These are phyloP conservation scores for Silurus meridionalis DNA, from an alignment of 2,113 vertebrate genomes.

Conservation along the genomic window DNA sequence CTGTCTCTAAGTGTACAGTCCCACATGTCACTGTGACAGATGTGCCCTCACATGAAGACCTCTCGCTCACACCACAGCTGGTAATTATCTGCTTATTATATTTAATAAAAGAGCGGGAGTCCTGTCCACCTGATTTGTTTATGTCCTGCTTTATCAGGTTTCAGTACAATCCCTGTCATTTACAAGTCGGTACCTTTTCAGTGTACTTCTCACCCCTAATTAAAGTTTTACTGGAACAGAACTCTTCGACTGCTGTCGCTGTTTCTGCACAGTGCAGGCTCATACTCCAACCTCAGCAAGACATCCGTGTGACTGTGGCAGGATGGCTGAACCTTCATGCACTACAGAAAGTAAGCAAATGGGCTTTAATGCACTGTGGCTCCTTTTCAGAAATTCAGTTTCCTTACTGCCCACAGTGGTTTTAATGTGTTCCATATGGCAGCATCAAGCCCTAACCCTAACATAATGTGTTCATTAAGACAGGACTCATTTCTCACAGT, in stretches of 20 bases:
- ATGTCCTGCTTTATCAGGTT: not conserved
- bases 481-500: too few relatives aligned
- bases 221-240: constrained; percentile 67
- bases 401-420: not conserved
- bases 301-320: constrained; percentile 70
- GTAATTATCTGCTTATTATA: constrained; percentile 61
- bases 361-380: not conserved
- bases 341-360: constrained; percentile 77
- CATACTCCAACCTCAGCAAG: constrained; percentile 69
- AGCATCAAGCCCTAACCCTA: not conserved
- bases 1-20: constrained; percentile 58
- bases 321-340: constrained; percentile 77
- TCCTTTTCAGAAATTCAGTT: not conserved
- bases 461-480: not conserved
- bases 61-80: constrained; percentile 76
- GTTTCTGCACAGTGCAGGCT: constrained; percentile 75
- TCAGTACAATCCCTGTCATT: too few relatives aligned
- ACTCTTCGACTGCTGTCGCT: constrained; percentile 77
- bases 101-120: not conserved
- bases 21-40: constrained; percentile 39
- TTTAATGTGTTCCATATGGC: not conserved
- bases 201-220: not conserved
- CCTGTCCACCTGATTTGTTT: not conserved
- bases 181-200: not conserved
- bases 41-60: constrained; percentile 72